Evolutionary conservation across 2,113 vertebrate species (phyloP).

Genomic region (Craseonycteris thonglongyai): DNA sequence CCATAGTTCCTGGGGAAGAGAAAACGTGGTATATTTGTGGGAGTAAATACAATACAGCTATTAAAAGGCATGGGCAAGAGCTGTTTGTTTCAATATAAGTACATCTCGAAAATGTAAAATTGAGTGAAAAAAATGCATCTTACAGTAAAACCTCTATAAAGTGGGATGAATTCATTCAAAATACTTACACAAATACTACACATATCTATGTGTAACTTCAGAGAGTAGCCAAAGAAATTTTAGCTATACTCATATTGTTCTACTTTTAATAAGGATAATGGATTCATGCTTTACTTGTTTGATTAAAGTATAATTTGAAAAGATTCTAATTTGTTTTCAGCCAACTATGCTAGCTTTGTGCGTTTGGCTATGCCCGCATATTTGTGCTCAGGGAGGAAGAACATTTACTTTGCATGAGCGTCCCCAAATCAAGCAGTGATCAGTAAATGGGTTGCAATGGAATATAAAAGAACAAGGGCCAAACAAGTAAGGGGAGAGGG

Average conservation of each 20-base stretch:
- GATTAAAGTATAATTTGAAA: slow-evolving; percentile 51
- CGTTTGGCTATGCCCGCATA: background rate
- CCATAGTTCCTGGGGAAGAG: background rate
- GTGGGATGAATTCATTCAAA: background rate
- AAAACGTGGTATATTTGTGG: background rate
- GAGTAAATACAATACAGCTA: background rate
- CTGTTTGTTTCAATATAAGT: background rate
- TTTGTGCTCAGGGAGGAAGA: slow-evolving; percentile 12
- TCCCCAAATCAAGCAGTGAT: slow-evolving; percentile 2
- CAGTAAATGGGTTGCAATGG: background rate
- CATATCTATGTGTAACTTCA: background rate
- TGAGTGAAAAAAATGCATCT: background rate
- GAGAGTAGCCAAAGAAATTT: background rate
- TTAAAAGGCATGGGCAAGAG: background rate
- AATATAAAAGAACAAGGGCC: background rate
- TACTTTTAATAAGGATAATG: slow-evolving; percentile 21
- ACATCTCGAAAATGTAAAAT: background rate
- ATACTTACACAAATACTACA: background rate
- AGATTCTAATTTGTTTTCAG: slow-evolving; percentile 37
- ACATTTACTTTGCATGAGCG: background rate
- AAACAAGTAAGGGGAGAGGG: background rate
- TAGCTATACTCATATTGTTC: background rate
- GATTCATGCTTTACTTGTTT: slow-evolving; percentile 16
- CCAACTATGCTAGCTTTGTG: background rate
- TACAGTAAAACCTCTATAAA: background rate